Base-by-base conservation (phyloP, 2,888 invertebrate genomes). In the Volucella inflata region DNA sequence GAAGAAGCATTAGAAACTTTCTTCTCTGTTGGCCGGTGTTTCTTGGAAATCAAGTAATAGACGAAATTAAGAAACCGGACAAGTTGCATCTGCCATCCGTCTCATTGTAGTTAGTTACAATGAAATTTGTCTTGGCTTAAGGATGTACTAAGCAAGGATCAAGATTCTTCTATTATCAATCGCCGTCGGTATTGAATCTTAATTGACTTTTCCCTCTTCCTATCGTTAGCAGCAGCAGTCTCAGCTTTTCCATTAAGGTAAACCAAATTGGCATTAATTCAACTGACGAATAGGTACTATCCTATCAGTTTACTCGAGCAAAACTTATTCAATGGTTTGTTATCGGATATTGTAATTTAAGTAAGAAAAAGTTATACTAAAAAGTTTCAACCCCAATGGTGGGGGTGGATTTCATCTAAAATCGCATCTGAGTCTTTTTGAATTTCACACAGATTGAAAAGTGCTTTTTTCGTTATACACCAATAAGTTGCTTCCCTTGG, bases 31-130 rank as follows among this genome's bases (percentile, higher is more conserved):
- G 36, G n/a, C 71, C 51, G 42, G 11, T 14, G 40, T 64, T 53
- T 62, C 44, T 62, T 14, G 51, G 62, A 68, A 53, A 46, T 68
- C 53, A 44, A 53, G 12, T 46, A 44, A 60, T 53, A 53, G 30
- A 44, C 21, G 46, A 40, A 21, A 42, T 30, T 67, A 42, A 42
- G 40, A 42, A 44, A 44, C 40, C 12, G 42, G 11, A 36, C 51
- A 50, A 14, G 40, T 14, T 60, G 44, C 59, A 53, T 40, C 55
- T 65, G 59, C 21, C 14, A 44, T 40, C 42, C 17, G 42, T 51
- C 65, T 60, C 46, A 77, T 60, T 67, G 55, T 71, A 71, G 77
- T 77, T 71, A 82, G 77, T 82, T 82, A 82, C 71, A 71, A 65
- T 77, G 59, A 65, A 82, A 77, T 77, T 82, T 82, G 71, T 71